These are phyloP conservation scores for Mixornis gularis DNA, from an alignment of 2,113 vertebrate species.

Conservation along the genomic window DNA sequence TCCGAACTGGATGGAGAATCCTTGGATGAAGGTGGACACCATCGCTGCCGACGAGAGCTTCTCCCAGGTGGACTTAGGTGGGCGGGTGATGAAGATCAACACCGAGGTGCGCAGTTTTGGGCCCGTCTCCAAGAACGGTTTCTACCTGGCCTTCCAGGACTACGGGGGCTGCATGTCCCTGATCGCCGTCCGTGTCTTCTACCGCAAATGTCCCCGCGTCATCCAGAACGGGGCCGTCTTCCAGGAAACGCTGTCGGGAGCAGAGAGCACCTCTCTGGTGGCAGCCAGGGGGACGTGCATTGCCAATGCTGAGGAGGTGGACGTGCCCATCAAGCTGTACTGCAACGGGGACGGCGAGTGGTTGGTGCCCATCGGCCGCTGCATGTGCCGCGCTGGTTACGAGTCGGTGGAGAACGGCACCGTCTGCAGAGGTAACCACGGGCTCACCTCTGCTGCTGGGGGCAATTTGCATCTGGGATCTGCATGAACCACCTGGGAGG, in stretches of 20 bases:
- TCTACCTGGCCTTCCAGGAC: conserved; percentile 97
- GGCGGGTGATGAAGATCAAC: conserved; percentile 96
- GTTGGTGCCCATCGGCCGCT: conserved; percentile 95
- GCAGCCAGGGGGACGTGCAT: conserved; percentile 88
- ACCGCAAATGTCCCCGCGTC: conserved; percentile 87
- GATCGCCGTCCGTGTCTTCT: conserved; percentile 90
- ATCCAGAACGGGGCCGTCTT: conserved; percentile 90
- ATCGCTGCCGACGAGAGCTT: conserved; percentile 95
- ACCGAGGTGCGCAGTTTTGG: conserved; percentile 93
- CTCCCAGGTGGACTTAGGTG: conserved; percentile 91
- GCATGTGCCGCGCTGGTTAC: conserved; percentile 88
- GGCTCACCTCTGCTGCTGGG: accelerated
- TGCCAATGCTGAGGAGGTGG: conserved; percentile 90
- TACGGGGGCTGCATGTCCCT: conserved; percentile 96
- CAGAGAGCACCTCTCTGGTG: conserved; percentile 92
- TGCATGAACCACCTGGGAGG: accelerated
- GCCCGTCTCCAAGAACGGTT: conserved; percentile 87
- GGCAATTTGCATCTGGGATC: not conserved
- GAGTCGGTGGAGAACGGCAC: conserved; percentile 81
- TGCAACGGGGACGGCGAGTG: conserved; percentile 95
- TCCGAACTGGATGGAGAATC: conserved; percentile 95
- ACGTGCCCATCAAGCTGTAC: conserved; percentile 94
- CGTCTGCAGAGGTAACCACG: conserved; percentile 84
- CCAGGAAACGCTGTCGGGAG: conserved; percentile 92
- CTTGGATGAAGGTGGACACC: conserved; percentile 95